phyloP scores from a whole-genome alignment of 2,888 invertebrate genomes.

The Ptycholaimellus sp. region DNA sequence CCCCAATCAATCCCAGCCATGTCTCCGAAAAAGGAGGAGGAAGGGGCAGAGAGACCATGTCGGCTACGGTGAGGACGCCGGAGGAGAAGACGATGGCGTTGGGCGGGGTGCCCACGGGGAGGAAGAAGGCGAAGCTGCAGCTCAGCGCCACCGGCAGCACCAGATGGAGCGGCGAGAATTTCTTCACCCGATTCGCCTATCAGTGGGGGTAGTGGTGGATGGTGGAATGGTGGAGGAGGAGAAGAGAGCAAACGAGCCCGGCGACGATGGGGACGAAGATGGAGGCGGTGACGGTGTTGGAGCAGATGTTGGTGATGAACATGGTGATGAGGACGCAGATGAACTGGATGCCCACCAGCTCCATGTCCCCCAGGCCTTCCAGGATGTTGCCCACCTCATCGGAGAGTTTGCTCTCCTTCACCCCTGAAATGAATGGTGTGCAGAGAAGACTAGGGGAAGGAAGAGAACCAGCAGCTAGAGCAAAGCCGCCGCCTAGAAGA shows the following conservation, averaged over 20 bases:
- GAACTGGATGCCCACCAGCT: constrained; percentile 42
- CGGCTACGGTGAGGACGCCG: constrained; percentile 25
- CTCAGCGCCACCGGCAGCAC: constrained; percentile 67
- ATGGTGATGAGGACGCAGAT: constrained; percentile 52
- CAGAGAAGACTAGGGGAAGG: too few relatives aligned
- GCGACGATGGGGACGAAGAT: constrained; percentile 59
- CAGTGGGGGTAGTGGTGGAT: too few relatives aligned
- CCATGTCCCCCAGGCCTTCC: constrained; percentile 39
- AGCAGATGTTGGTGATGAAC: constrained; percentile 61
- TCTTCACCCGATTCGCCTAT: too few relatives aligned
- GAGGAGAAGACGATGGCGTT: constrained; percentile 62
- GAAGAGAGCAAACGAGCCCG: constrained; percentile 32
- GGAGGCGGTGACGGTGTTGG: constrained; percentile 68
- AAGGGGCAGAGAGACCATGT: constrained; percentile 27
- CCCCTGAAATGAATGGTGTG: constrained; percentile 2
- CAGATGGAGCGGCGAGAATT: constrained; percentile 63
- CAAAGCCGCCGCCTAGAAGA: constrained; percentile 16
- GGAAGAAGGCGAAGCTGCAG: constrained; percentile 65
- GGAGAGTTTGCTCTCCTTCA: constrained; percentile 45
- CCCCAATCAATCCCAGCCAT: too few relatives aligned
- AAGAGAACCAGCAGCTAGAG: constrained; percentile 12
- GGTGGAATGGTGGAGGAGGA: constrained; percentile 13
- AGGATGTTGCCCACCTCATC: constrained; percentile 46
- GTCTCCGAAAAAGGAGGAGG: too few relatives aligned
- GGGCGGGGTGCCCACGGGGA: constrained; percentile 72